Base-by-base conservation (phyloP, 2,888 invertebrate species). In the Bruchidius siliquastri region DNA sequence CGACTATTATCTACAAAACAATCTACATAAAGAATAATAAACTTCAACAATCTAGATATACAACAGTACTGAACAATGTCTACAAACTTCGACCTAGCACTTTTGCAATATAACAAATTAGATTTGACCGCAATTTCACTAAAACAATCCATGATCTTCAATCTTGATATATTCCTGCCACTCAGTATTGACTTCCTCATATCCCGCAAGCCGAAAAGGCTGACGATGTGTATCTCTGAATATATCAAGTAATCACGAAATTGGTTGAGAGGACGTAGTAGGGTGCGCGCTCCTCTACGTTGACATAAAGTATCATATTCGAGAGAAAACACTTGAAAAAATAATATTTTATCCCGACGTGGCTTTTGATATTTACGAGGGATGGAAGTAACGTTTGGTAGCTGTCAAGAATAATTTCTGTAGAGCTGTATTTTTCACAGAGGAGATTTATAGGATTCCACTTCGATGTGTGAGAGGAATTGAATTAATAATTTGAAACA, bases 291-390 rank as follows among this genome's bases (percentile, higher is more conserved):
- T 77, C 78, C 78, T 77, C 78, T 79, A 77, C 81, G 83, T 80
- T 85, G 84, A 85, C 85, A 85, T 85, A 86, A 85, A 84, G 84
- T 83, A 83, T 85, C 84, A 85, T 85, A 86, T 85, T 84, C 84
- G 78, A 79, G 79, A 78, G 79, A 77, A 80, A 78, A 79, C 80
- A 80, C 79, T 79, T 75, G 49, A 49, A 49, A 49, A 49, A 49
- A 80, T 82, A 79, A 84, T 83, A 85, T 84, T 85, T 85, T 85
- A 85, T 84, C 84, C 84, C 82, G 83, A 84, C 84, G 84, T 85
- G 85, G 84, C 83, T 83, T 78, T 78, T 78, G 77, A 77, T 78
- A 77, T 79, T 78, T 79, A 49, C 49, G 13, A 49, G 49, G 49
- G 49, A 13, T 49, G 8, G 49, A 13, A 18, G 18, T 13, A 4